Conservation (phyloP, 2,797 vertebrate genomes). For the Sciurus vulgaris region DNA sequence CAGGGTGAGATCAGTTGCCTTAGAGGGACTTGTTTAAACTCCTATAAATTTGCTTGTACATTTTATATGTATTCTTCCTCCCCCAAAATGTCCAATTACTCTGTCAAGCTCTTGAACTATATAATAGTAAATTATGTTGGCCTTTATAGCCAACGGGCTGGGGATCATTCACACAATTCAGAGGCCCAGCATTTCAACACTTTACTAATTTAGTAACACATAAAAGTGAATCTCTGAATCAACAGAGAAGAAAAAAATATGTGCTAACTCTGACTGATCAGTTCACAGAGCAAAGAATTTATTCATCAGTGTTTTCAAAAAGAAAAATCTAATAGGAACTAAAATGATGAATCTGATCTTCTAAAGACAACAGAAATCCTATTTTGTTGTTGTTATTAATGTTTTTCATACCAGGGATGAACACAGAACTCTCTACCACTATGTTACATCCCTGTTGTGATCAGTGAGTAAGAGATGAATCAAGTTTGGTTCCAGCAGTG, state of each 20-base stretch:
- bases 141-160: conserved; percentile 25
- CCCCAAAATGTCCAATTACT: conserved; percentile 50
- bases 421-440: no score
- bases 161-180: conserved; percentile 59
- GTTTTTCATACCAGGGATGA: no score
- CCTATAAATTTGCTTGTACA: not conserved
- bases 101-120: conserved; percentile 60
- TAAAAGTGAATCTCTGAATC: conserved; percentile 59
- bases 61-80: conserved; percentile 50
- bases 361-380: not conserved
- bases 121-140: conserved; percentile 59
- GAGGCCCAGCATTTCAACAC: conserved; percentile 46
- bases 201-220: conserved; percentile 69
- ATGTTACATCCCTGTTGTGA: no score
- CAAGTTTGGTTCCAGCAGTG: no score
- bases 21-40: conserved; percentile 42
- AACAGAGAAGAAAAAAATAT: conserved; percentile 50
- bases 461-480: no score
- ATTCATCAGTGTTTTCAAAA: conserved; percentile 59
- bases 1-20: not conserved
- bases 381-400: no score
- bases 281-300: conserved; percentile 64
- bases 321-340: conserved; percentile 60
- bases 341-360: conserved; percentile 54
- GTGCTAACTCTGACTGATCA: conserved; percentile 32